phyloP scores from a whole-genome alignment of 2,888 invertebrate species.

The Serrognathus titanus region DNA sequence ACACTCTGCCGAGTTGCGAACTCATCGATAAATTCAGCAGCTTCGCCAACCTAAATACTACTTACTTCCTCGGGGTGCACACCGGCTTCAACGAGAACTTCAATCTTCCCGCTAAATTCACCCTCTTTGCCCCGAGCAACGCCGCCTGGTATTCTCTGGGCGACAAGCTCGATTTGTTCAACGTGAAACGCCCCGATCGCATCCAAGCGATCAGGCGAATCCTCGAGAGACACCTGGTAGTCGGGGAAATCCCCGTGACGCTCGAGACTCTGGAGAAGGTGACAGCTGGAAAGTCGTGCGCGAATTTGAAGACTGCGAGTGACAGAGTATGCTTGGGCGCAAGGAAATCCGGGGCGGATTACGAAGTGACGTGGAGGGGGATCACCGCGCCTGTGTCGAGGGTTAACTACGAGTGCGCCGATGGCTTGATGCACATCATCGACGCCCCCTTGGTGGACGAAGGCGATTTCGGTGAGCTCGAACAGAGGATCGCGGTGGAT shows the following conservation, averaged over 20 bases:
- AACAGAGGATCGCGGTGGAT: too few relatives aligned
- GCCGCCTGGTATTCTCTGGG: constrained; percentile 67
- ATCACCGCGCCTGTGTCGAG: constrained; percentile 75
- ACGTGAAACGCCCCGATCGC: constrained; percentile 59
- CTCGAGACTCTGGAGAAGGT: constrained; percentile 71
- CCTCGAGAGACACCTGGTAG: constrained; percentile 81
- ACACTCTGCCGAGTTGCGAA: constrained; percentile 80
- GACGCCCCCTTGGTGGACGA: constrained; percentile 78
- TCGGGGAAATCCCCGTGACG: constrained; percentile 68
- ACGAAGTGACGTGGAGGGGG: constrained; percentile 73
- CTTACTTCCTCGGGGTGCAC: constrained; percentile 69
- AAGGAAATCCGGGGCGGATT: constrained; percentile 1
- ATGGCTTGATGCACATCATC: constrained; percentile 91
- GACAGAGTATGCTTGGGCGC: constrained; percentile 9
- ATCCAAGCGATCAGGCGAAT: constrained; percentile 70
- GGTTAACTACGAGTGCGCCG: constrained; percentile 89
- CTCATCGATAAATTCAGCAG: constrained; percentile 75
- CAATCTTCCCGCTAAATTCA: constrained; percentile 62
- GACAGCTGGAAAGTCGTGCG: constrained; percentile 37
- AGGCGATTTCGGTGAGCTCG: constrained; percentile 52
- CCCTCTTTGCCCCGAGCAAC: constrained; percentile 86
- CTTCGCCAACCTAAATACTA: constrained; percentile 79
- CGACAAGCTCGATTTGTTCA: constrained; percentile 4
- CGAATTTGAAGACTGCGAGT: constrained; percentile 16
- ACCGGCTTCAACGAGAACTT: constrained; percentile 70